Evolutionary conservation across 2,113 vertebrate species (phyloP), one percentile per base, ranked within the genome.

Genomic region (Neomonachus schauinslandi): DNA sequence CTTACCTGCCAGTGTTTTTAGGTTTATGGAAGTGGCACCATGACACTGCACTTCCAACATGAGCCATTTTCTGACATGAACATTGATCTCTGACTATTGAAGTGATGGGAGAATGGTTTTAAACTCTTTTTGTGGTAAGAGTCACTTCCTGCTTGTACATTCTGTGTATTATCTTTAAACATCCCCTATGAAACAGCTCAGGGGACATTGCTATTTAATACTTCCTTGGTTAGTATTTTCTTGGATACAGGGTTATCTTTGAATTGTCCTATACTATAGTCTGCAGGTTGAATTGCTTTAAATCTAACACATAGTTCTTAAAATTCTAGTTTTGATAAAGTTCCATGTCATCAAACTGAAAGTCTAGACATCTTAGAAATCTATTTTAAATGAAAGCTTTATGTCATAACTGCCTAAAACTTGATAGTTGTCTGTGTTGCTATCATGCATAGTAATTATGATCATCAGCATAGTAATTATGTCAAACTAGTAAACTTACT

Each of bases 301-400:
- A 93, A 89, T 84, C 15, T 91, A 69, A 57, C 79, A 81, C 3
- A 42, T 76, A 85, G 88, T 14, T 80, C 59, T 94, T 94, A 81
- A 94, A 97, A 97, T 93, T 93, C 15, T 59, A 42, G 24, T 91
- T 97, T 97, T 97, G 65, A 81, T 96, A n/a, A 94, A 93, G 57
- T 91, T 21, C 36, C 12, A 15, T 91, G 18, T 72, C 36, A 59
- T 89, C n/a, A 71, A 93, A 89, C 63, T 96, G 97, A 92, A 97
- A 96, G 53, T 94, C 74, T 93, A 49, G 92, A 80, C 22, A 91
- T 94, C 22, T 92, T 96, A 69, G 59, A 92, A 86, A 92, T 92
- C 0, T 71, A 42, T 61, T 94, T 94, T 89, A 95, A 95, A 92
- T 92, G 39, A 81, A 81, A n/a, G 8, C 14, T 97, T 96, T n/a